Percentiles rank a stretch among this genome's conserved stretches.
phyloP scores from a whole-genome alignment of 2,888 invertebrate species.

The Pachymerium ferrugineum region DNA sequence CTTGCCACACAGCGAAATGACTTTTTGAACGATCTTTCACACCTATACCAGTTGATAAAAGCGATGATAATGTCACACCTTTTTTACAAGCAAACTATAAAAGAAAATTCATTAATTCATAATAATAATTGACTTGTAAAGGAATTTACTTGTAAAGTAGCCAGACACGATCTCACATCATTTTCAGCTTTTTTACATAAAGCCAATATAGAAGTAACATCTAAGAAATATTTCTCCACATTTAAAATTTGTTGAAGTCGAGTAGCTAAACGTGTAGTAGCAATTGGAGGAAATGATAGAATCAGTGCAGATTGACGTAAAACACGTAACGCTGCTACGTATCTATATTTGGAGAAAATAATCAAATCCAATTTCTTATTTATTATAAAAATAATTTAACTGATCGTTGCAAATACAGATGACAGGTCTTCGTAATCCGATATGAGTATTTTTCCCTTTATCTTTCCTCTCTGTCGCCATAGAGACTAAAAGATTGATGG shows the following conservation, averaged over 20 bases:
- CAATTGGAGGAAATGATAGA: conserved; percentile 40
- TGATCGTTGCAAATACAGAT: conserved; percentile 97
- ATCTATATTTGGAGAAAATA: conserved; percentile 25
- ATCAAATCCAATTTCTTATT: neutral
- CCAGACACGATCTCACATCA: conserved; percentile 87
- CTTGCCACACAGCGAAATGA: conserved; percentile 75
- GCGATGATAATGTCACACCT: conserved; percentile 50
- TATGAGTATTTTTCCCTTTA: conserved; percentile 50
- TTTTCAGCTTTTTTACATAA: conserved; percentile 78
- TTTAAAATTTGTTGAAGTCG: conserved; percentile 64
- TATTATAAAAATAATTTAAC: conserved; percentile 53
- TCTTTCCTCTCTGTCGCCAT: conserved; percentile 54
- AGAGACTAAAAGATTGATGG: conserved; percentile 78
- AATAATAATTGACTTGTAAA: neutral
- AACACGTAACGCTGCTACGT: conserved; percentile 66
- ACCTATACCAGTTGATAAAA: conserved; percentile 66
- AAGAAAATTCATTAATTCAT: neutral
- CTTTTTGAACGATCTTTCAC: conserved; percentile 79
- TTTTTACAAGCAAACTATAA: conserved; percentile 37
- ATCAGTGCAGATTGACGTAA: conserved; percentile 71
- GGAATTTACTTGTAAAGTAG: conserved; percentile 63
- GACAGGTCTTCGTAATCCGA: conserved; percentile 71
- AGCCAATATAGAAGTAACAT: conserved; percentile 64
- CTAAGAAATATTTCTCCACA: conserved; percentile 62
- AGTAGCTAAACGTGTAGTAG: conserved; percentile 51